phyloP scores from a whole-genome alignment of 2,888 invertebrate species.

The Keiferia lycopersicella region DNA sequence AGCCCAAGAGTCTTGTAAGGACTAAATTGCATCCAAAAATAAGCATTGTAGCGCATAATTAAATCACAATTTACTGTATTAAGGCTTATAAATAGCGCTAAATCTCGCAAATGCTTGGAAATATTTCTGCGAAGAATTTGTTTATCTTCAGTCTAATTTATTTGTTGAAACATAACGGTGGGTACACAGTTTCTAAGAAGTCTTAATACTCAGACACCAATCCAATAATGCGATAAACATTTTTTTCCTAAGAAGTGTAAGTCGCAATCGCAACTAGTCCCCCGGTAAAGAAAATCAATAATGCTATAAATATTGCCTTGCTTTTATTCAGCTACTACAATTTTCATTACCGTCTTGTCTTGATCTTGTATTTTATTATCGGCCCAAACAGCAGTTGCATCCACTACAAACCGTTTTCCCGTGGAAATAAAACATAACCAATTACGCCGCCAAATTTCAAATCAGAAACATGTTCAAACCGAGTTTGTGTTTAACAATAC shows the following conservation, averaged over 20 bases:
- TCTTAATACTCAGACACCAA: neutral
- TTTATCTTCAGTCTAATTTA: constrained; percentile 21
- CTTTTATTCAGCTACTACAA: too few species aligned
- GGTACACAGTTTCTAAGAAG: constrained; percentile 21
- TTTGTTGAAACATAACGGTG: constrained; percentile 21
- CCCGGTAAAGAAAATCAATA: neutral
- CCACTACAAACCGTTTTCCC: too few species aligned
- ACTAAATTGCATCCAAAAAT: constrained; percentile 12
- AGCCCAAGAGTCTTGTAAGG: neutral
- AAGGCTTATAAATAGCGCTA: constrained; percentile 26
- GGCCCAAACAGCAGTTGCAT: too few species aligned
- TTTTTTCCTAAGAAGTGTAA: neutral
- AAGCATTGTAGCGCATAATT: constrained; percentile 23
- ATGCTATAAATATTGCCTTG: neutral
- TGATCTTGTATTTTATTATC: too few species aligned
- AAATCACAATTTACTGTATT: constrained; percentile 29
- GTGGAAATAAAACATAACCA: too few species aligned
- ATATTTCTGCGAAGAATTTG: constrained; percentile 11
- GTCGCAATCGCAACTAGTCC: constrained; percentile 9
- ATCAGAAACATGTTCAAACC: too few species aligned
- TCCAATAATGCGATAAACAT: constrained; percentile 12
- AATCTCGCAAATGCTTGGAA: constrained; percentile 21
- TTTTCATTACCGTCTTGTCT: too few species aligned
- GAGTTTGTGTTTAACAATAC: too few species aligned
- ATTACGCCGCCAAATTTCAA: too few species aligned